A percentile compares a stretch with the other conserved stretches of the same genome.
Conservation (phyloP, 2,113 vertebrate species). For the Cariama cristata region DNA sequence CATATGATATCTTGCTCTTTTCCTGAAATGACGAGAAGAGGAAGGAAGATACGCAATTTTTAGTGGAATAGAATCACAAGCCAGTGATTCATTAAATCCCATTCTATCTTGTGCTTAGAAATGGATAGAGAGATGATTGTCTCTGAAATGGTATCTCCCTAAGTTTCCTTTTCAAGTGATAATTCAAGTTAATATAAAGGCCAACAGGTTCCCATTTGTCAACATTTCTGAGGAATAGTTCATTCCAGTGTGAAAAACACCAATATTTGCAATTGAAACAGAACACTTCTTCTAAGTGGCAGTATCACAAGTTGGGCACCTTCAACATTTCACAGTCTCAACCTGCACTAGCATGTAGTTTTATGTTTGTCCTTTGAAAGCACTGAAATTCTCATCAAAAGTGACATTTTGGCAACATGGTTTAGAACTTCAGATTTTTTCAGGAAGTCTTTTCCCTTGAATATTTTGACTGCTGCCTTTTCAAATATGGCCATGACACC, state of each 20-base stretch:
- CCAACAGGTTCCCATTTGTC: not conserved
- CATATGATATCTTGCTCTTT: not conserved
- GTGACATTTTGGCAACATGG: not conserved
- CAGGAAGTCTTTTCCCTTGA: not conserved
- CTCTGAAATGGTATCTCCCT: not conserved
- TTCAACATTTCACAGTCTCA: not conserved
- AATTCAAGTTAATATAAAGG: not conserved
- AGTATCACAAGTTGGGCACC: not conserved
- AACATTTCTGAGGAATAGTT: not conserved
- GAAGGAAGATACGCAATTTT: not conserved
- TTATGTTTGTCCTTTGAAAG: not conserved
- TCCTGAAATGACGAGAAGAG: not conserved
- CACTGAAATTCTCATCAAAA: not conserved
- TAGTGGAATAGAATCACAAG: constrained; percentile 1
- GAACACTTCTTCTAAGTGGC: not conserved
- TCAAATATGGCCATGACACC: not conserved
- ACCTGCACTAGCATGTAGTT: not conserved
- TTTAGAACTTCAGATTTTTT: not conserved
- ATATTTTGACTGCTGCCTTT: not conserved
- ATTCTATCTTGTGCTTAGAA: not conserved
- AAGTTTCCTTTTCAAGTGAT: not conserved
- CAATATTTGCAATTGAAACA: not conserved
- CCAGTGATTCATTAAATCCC: constrained; percentile 26
- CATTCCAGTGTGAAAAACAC: not conserved
- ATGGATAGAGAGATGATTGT: not conserved